Base-by-base conservation (phyloP, 2,888 invertebrate genomes). In the Eupithecia subfuscata region DNA sequence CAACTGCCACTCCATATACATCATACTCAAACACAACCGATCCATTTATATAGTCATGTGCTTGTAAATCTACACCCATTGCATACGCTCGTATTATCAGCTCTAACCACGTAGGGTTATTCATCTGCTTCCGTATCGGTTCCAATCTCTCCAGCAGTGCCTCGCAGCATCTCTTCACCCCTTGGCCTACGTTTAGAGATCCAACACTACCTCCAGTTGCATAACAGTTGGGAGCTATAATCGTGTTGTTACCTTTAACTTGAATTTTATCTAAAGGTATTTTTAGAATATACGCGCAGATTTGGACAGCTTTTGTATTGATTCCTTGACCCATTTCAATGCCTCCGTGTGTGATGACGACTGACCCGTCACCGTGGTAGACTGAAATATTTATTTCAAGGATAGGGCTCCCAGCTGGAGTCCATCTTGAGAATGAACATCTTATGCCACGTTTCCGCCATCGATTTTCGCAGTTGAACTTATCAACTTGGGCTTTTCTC, bases 271-370 rank as follows among this genome's bases (percentile, higher is more conserved):
- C 95, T 69, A 97, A 78, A 1, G 96, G 95, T 73, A 97, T 95
- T 2, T 96, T 96, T 7, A 97, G 89, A 18, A 93, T 94, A 81
- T 96, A 94, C 0, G 97, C 97, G 75, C 95, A 96, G 0, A 96
- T 96, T 92, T 97, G 96, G 9, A 95, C 95, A 0, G 95, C 95
- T 96, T 96, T 90, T 5, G 97, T 97, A 79, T 97, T 91, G 63
- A 97, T 93, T 1, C 97, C 97, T 92, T 97, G 97, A 0, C 97
- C 97, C 86, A 96, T 94, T 90, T 96, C 96, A 45, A 96, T 90
- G 2, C 96, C 96, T 40, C 95, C 96, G 79, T 96, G 96, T 2
- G 95, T 88, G n/a, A 97, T 92, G 2, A 96, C 92, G 0, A 97
- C 96, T 6, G 95, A 95, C 0, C 86, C 85, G 83, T 97, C 95